Conservation (phyloP, 2,113 vertebrate species). For the Ahaetulla prasina region DNA sequence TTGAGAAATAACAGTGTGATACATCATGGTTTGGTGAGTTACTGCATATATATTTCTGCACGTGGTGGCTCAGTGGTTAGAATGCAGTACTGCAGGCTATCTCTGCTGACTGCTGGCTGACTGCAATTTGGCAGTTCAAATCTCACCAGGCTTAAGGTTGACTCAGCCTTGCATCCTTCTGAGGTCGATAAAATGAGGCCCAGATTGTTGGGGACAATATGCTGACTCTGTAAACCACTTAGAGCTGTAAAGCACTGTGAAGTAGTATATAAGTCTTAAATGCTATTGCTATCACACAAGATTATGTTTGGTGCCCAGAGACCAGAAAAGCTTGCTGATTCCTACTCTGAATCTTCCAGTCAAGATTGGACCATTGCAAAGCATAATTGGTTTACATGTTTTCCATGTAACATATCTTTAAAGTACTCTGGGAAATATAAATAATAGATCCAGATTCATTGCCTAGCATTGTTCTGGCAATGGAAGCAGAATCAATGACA, state of each 20-base stretch:
- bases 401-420: background rate
- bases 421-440: background rate
- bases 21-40: background rate
- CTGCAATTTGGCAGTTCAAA: no score
- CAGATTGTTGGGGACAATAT: no score
- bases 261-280: no score
- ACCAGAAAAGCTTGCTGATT: background rate
- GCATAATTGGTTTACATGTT: background rate
- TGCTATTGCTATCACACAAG: background rate
- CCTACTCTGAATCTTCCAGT: background rate
- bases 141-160: no score
- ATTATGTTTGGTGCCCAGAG: background rate
- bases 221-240: no score
- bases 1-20: background rate
- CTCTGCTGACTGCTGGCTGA: no score
- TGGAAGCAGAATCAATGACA: background rate
- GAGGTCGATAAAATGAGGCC: no score
- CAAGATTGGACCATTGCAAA: background rate
- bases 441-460: background rate
- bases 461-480: background rate
- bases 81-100: no score
- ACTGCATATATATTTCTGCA: background rate
- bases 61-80: no score
- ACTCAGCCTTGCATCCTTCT: no score
- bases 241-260: no score